Evolutionary conservation across 2,113 vertebrate genomes (phyloP), one percentile per base, ranked within the genome.

Genomic region (Cheirogaleus medius): DNA sequence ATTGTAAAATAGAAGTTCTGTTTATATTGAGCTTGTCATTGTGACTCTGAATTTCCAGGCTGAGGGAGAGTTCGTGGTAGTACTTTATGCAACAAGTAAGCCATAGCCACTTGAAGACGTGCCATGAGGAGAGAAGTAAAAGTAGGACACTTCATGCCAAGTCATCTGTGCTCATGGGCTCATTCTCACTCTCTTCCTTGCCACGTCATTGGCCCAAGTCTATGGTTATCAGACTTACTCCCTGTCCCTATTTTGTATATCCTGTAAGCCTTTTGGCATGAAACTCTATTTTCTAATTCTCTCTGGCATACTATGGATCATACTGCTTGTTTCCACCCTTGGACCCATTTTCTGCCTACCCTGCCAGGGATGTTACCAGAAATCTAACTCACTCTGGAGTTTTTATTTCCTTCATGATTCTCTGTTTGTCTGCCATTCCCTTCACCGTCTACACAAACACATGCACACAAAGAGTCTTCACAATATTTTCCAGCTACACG

Each of bases 11-110:
- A 73, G 60, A 87, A 29, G 81, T n/a, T 97, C 47, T 66, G 42
- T 87, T 86, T 95, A 17, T 64, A n/a, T 8, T 29, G 42, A 69
- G 21, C 14, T 68, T 74, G 60, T 94, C 89, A 37, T 21, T 66
- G 56, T 71, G 78, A 81, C 86, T 54, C 27, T 64, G 91, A 47
- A 69, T 90, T 95, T 97, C 77, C 69, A 60, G 80, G 37, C 23
- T 49, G 49, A 92, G 25, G 32, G 52, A 32, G 86, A 90, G 37
- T 49, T 92, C 58, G 74, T 29, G 77, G 23, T 39, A 58, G 52
- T 42, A 71, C 60, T 87, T 91, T 49, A 12, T 54, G 71, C 44
- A 82, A 80, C 80, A 95, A 73, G 74, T 90, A 71, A 92, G 39
- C 39, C 49, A 78, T n/a, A 54, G 66, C 29, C 68, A 29, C 93